A percentile compares a stretch with the other conserved stretches of the same genome.
These are phyloP conservation scores for Liposcelis brunnea DNA, from an alignment of 2,888 invertebrate species.

Conservation along the genomic window DNA sequence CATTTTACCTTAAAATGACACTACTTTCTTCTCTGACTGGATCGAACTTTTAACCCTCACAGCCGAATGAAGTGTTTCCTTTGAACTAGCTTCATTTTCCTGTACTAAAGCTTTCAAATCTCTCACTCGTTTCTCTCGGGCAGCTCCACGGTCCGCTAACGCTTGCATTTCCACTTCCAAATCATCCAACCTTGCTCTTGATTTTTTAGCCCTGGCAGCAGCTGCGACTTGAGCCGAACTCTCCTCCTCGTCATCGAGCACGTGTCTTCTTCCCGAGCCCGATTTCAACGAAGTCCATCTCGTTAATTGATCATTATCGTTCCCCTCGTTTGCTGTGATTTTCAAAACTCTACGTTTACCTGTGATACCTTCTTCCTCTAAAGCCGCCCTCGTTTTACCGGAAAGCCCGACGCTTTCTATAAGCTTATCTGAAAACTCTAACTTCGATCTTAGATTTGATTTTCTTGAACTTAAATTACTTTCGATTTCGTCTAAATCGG, in stretches of 20 bases:
- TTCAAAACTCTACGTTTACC: background rate
- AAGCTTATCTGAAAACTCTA: conserved; percentile 42
- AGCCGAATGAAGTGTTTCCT: conserved; percentile 21
- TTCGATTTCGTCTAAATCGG: conserved; percentile 16
- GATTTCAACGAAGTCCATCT: conserved; percentile 32
- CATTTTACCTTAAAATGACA: conserved; percentile 23
- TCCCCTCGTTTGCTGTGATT: conserved; percentile 23
- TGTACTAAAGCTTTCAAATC: conserved; percentile 50
- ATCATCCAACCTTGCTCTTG: conserved; percentile 49
- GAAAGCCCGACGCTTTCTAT: conserved; percentile 40
- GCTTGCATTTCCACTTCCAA: conserved; percentile 61
- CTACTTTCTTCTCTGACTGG: conserved; percentile 24
- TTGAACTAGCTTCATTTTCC: conserved; percentile 33
- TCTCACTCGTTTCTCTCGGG: conserved; percentile 52
- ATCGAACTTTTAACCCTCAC: conserved; percentile 19
- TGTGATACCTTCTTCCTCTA: conserved; percentile 18
- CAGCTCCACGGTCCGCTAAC: conserved; percentile 46
- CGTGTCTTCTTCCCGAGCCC: conserved; percentile 18
- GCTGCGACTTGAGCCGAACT: conserved; percentile 33
- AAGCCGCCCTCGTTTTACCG: conserved; percentile 17
- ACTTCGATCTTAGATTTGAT: conserved; percentile 15
- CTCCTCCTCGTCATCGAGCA: conserved; percentile 28
- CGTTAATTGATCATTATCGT: conserved; percentile 37
- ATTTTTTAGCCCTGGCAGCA: conserved; percentile 42
- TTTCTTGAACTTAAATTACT: conserved; percentile 10